Evolutionary conservation across 2,888 invertebrate genomes (phyloP).

Genomic region (Synanthedon vespiformis): DNA sequence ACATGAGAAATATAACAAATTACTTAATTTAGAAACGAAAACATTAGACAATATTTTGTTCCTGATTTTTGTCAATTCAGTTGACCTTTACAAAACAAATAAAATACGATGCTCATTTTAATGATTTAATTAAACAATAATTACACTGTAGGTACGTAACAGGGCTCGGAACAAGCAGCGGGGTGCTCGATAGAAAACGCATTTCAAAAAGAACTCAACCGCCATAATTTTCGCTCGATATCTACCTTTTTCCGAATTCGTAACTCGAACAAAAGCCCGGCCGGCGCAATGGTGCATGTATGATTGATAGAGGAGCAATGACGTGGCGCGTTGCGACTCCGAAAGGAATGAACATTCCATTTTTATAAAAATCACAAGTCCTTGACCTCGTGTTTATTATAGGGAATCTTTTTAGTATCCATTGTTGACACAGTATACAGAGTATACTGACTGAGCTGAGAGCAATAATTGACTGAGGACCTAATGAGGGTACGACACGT

Average conservation of each 20-base stretch:
- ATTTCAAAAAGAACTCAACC: constrained; percentile 53
- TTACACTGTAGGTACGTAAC: constrained; percentile 29
- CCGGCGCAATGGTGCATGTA: constrained; percentile 65
- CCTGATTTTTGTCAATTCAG: too few species aligned
- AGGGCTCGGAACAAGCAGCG: constrained; percentile 26
- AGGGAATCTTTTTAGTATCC: background rate
- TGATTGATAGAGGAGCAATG: constrained; percentile 65
- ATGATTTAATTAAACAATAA: constrained; percentile 53
- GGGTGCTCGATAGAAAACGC: constrained; percentile 39
- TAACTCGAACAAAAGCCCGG: constrained; percentile 65
- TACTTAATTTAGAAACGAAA: too few species aligned
- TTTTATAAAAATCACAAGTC: constrained; percentile 40
- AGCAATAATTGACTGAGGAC: too few species aligned
- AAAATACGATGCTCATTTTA: constrained; percentile 37
- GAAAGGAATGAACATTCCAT: constrained; percentile 36
- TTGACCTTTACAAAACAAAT: too few species aligned
- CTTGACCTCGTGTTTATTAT: constrained; percentile 47
- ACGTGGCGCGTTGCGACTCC: constrained; percentile 33
- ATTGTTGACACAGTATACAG: background rate
- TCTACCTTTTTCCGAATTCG: constrained; percentile 64
- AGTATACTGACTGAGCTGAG: too few species aligned
- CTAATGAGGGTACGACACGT: too few species aligned
- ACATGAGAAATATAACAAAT: too few species aligned
- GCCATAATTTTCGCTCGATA: constrained; percentile 53
- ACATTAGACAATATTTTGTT: too few species aligned